Evolutionary conservation across 2,797 vertebrate species (phyloP).

Genomic region (Pipistrellus nathusii): DNA sequence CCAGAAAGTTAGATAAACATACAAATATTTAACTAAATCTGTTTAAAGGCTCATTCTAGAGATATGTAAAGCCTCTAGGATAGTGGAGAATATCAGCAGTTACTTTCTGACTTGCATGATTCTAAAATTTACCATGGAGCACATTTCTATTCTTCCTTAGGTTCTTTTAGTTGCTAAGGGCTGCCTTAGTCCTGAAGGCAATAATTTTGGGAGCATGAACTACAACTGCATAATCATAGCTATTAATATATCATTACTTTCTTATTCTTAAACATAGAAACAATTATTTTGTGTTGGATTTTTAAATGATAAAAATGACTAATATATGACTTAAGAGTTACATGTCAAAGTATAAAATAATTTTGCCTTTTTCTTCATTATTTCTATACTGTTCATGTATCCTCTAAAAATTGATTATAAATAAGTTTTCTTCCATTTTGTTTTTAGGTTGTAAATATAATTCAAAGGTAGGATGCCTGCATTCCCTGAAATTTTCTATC

Average conservation of each 20-base stretch:
- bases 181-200: background rate
- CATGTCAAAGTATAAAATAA: background rate
- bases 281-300: background rate
- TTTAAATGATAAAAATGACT: background rate
- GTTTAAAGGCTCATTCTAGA: background rate
- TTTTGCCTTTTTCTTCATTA: background rate
- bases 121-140: background rate
- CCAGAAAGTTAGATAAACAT: background rate
- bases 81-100: background rate
- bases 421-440: background rate
- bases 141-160: background rate
- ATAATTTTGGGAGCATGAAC: background rate
- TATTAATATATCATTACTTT: background rate
- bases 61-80: background rate
- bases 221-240: background rate
- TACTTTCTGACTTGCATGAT: background rate
- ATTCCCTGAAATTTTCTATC: background rate
- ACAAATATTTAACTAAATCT: background rate
- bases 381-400: background rate
- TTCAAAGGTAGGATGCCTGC: background rate
- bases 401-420: background rate
- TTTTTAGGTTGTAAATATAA: conserved; percentile 20
- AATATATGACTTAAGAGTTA: background rate
- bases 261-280: background rate
- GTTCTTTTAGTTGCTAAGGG: background rate